A percentile compares a stretch with the other conserved stretches of the same genome.
phyloP scores from a whole-genome alignment of 2,888 invertebrate species.

The Diarsia brunnea region DNA sequence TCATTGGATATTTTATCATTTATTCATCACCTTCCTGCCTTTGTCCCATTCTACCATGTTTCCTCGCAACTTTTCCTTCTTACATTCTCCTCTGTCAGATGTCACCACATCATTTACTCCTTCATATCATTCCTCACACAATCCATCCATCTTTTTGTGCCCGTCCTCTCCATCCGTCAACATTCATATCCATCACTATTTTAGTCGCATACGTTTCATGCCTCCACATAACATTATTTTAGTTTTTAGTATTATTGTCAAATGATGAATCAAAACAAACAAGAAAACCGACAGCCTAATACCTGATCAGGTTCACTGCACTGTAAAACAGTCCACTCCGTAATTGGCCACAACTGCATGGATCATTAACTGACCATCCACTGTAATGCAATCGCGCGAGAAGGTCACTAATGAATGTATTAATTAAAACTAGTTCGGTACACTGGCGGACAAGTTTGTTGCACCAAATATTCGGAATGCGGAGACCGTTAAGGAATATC shows the following conservation, averaged over 20 bases:
- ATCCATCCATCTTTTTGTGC: too few species aligned
- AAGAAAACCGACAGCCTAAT: not conserved
- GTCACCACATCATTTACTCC: too few species aligned
- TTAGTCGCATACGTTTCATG: too few species aligned
- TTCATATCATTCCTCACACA: too few species aligned
- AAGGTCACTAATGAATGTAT: constrained; percentile 70
- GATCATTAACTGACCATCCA: constrained; percentile 67
- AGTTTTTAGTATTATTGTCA: not conserved
- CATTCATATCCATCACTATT: too few species aligned
- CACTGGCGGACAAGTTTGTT: constrained; percentile 50
- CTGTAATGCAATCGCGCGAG: constrained; percentile 70
- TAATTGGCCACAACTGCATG: constrained; percentile 61
- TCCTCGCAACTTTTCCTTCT: too few species aligned
- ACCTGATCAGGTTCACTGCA: constrained; percentile 41
- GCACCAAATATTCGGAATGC: constrained; percentile 48
- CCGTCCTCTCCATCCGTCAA: too few species aligned
- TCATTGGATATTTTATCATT: too few species aligned
- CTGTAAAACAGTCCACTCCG: constrained; percentile 43
- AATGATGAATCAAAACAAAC: not conserved
- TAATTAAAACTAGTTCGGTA: constrained; percentile 72
- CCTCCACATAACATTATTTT: too few species aligned
- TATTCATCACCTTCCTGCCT: too few species aligned
- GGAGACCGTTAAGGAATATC: constrained; percentile 13
- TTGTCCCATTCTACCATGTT: too few species aligned
- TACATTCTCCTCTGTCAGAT: too few species aligned